Evolutionary conservation across 2,113 vertebrate species (phyloP).

Genomic region (Callaeas wilsoni): DNA sequence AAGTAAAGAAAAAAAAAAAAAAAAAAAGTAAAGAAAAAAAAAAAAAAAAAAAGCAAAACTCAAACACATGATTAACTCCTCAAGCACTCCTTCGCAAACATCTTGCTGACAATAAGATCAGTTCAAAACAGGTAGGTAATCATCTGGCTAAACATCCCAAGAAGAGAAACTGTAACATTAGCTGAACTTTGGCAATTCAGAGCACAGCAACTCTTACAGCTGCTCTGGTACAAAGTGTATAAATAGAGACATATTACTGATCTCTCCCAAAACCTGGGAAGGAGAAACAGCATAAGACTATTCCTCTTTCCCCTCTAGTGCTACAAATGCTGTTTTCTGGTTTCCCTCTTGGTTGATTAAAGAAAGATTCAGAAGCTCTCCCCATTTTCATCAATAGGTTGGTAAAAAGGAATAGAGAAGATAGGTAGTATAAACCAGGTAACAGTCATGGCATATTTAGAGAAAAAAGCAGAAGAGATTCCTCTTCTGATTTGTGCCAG

Average conservation of each 20-base stretch:
- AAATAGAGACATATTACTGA: not conserved
- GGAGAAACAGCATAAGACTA: not conserved
- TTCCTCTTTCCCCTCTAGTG: not conserved
- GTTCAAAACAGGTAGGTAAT: not conserved
- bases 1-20: no score
- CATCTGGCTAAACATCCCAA: not conserved
- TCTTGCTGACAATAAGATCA: not conserved
- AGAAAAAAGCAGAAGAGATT: not conserved
- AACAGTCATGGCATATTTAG: not conserved
- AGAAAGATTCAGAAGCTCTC: not conserved
- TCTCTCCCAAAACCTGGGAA: not conserved
- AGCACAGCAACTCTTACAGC: not conserved
- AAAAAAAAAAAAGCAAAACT: not conserved
- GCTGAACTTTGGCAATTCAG: not conserved
- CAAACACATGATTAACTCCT: not conserved
- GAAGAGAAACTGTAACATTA: not conserved
- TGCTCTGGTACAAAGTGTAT: not conserved
- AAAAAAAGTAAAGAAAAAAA: no score
- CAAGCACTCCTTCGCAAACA: not conserved
- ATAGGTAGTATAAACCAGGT: not conserved
- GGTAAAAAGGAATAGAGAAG: not conserved
- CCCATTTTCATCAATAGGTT: not conserved
- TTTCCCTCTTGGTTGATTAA: not conserved
- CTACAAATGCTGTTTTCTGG: not conserved
- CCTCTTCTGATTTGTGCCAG: not conserved